Evolutionary conservation across 2,113 vertebrate genomes (phyloP), one percentile per base, ranked within the genome.

Genomic region (Myotis brandtii): DNA sequence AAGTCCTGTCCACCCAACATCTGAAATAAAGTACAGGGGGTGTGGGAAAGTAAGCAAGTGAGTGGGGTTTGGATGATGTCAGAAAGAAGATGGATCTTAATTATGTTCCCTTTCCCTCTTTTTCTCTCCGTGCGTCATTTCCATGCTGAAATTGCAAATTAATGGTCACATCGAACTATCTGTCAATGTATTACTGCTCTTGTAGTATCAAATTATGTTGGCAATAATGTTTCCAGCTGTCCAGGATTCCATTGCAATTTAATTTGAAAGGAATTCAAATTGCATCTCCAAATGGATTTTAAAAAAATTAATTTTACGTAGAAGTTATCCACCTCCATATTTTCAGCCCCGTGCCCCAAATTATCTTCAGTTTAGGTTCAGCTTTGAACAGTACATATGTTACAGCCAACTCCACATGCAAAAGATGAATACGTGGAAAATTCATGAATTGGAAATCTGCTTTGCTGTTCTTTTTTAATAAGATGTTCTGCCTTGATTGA

Each of bases 71-170:
- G 27, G 59, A 83, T 95, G n/a, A 48, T 96, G 69, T 86, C 37
- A 70, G 95, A 79, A 95, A 83, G 25, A 97, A 98, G 98, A 98
- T 98, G 98, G 98, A 99, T 99, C 98, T 98, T 97, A 95, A 72
- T 97, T 98, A 95, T 96, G 87, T 95, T 97, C 86, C 95, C 96
- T 95, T 95, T 95, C 86, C 95, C 97, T 93, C 88, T 88, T 96
- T 64, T 64, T 80, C 94, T 82, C 85, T 94, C 43, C 0, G 5
- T 87, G 52, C 96, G 95, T 96, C 95, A 87, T 97, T 97, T 95
- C 89, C 83, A 95, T 93, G 91, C 92, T 96, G 95, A 97, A 96
- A 97, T 86, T 93, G 97, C 97, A 96, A 98, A 98, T 98, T 98
- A 98, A 98, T 98, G 97, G 97, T 96, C 96, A 96, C 87, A 93